Percentiles rank a stretch among this genome's conserved stretches.
phyloP scores from a whole-genome alignment of 2,113 vertebrate genomes.

The Ranitomeya imitator region DNA sequence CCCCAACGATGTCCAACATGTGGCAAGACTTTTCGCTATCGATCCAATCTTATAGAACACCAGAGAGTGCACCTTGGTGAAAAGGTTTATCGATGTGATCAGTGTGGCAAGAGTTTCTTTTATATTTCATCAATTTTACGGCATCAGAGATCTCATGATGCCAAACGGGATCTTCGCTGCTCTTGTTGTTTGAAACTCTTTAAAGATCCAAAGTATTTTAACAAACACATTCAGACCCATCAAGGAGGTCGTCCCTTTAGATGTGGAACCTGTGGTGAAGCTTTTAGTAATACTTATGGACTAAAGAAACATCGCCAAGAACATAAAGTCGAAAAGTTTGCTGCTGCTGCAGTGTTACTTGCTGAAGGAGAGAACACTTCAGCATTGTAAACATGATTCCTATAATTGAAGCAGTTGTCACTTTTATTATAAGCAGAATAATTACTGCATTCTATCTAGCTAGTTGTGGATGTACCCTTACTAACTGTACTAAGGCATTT shows the following conservation, averaged over 20 bases:
- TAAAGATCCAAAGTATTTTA: constrained; percentile 73
- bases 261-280: constrained; percentile 72
- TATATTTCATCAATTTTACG: constrained; percentile 72
- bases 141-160: constrained; percentile 70
- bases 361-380: constrained; percentile 36
- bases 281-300: constrained; percentile 70
- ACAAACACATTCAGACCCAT: constrained; percentile 70
- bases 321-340: constrained; percentile 65
- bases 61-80: constrained; percentile 72
- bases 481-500: constrained; percentile 2
- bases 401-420: neutral
- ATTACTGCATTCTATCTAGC: neutral
- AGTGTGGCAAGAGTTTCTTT: constrained; percentile 74
- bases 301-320: constrained; percentile 72
- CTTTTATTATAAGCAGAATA: neutral
- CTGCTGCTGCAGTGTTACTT: constrained; percentile 45
- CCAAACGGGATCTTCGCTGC: constrained; percentile 66
- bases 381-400: neutral
- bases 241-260: constrained; percentile 71
- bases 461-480: neutral
- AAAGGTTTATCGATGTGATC: constrained; percentile 73
- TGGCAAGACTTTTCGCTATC: constrained; percentile 73
- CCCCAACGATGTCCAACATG: constrained; percentile 71
- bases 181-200: constrained; percentile 73
- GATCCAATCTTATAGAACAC: constrained; percentile 72